Conservation (phyloP, 2,888 invertebrate species). For the Aelia acuminata region DNA sequence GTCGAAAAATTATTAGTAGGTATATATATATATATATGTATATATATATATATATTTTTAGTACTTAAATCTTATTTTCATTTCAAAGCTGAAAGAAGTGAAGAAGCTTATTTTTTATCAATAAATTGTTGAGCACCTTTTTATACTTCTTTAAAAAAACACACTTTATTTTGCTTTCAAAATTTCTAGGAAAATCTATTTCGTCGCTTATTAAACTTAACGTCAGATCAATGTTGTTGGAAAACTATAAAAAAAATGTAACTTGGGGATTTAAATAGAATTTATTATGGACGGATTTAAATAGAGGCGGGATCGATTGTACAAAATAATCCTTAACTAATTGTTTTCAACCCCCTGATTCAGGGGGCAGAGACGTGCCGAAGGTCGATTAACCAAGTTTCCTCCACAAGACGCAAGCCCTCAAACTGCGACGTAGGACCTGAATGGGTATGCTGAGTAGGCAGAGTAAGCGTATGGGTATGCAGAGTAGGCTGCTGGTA, state of each 20-base stretch:
- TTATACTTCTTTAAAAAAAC: no score
- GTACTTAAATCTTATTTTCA: no score
- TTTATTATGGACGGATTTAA: constrained; percentile 48
- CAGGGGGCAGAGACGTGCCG: constrained; percentile 21
- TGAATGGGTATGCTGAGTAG: constrained; percentile 49
- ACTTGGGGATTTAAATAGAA: constrained; percentile 2
- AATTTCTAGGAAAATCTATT: no score
- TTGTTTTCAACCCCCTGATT: constrained; percentile 40
- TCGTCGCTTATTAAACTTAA: no score
- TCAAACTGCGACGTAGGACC: constrained; percentile 10
- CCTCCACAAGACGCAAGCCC: neutral
- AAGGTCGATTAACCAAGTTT: neutral
- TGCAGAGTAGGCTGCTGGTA: constrained; percentile 39
- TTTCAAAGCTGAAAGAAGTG: no score
- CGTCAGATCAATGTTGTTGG: no score
- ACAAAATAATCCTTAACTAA: neutral
- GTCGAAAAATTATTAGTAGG: no score
- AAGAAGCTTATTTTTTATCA: no score
- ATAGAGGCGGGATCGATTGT: constrained; percentile 1
- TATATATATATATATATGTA: no score
- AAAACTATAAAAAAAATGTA: neutral
- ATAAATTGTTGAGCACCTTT: no score
- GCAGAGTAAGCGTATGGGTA: constrained; percentile 47
- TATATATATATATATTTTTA: no score
- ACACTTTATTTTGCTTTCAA: no score